Evolutionary conservation across 2,113 vertebrate genomes (phyloP), one percentile per base, ranked within the genome.

Genomic region (Lamprotornis superbus): DNA sequence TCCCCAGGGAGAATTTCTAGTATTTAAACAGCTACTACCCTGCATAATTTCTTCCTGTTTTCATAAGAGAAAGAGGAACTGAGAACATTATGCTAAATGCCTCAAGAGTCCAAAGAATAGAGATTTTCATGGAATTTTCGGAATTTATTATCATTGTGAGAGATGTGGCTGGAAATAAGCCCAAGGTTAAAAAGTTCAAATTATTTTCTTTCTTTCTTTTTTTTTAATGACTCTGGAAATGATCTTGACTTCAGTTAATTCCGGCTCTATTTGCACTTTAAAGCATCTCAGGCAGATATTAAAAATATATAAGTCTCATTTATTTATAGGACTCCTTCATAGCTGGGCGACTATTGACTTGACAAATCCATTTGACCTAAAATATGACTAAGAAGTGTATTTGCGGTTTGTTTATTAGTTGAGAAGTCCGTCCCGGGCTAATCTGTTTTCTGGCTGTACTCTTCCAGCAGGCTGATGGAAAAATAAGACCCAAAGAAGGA

Each of bases 21-120:
- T 77, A 89, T 96, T 95, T 94, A 91, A 96, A 94, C 95, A 96
- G 90, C 83, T 90, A 69, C 78, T 89, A 87, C 68, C 50, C 57
- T 83, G 90, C 90, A 90, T 94, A 92, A 95, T 95, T 94, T 94
- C 94, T 96, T 97, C 96, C 94, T 95, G 70, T 96, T 95, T 94
- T 94, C 69, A 18, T 31, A 86, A 56, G 59, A 87, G 52, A 87
- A 89, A 92, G 86, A 89, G 92, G 94, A 97, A 94, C 70, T 55
- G 77, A 83, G 81, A 94, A 56, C 63, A 93, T 95, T 92, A 93
- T 69, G 74, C 71, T 89, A 88, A 95, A 93, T 76, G 93, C 63
- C 92, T 75, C 53, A 49, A 44, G 91, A 91, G 31, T 44, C 78
- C 60, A 90, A 89, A 95, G 95, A 95, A 91, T 2, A 74, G 81